Evolutionary conservation across 1,140 invertebrate species (phyloP), one percentile per base, ranked within the genome.

Genomic region (Melanaphis sacchari): DNA sequence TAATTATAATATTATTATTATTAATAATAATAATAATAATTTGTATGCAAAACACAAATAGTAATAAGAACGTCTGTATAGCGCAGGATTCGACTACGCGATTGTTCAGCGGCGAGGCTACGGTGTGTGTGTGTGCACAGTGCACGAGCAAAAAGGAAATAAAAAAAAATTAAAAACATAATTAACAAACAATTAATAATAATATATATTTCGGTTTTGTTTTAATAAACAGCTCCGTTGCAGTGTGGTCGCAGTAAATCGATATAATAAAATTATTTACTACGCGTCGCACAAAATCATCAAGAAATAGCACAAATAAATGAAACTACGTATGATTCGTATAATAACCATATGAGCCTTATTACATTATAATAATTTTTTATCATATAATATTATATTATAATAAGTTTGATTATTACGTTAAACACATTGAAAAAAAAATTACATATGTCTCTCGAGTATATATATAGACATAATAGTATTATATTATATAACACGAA

Each of bases 181-280:
- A 85, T 82, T 93, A 93, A 93, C 91, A 85, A 93, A 93, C 91
- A 93, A 93, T 93, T 84, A 85, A 84, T 93, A 85, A 93, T 93
- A 85, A 93, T 93, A 54, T 93, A 85, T 93, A 93, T 93, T 93
- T 93, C 76, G 76, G 38, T 93, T 93, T 84, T 85, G 91, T 93
- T 93, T 76, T 38, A 38, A 91, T 43, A 91, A 91, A 91, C 90
- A 82, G 59, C 54, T 91, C 36, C 91, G 36, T 49, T 38, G 11
- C 24, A 36, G 4, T 38, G 66, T 81, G 40, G 52, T 66, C 90
- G 90, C 54, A 91, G 54, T 36, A 43, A 76, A 59, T 76, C 26
- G 18, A 91, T 59, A 82, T 46, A 36, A 92, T 81, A 38, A n/a
- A 31, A 49, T n/a, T 88, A 49, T 36, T 41, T 46, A 46, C 22